A percentile compares a stretch with the other conserved stretches of the same genome.
These are phyloP conservation scores for Chrysolina americana DNA, from an alignment of 2,888 invertebrate genomes.

Conservation along the genomic window DNA sequence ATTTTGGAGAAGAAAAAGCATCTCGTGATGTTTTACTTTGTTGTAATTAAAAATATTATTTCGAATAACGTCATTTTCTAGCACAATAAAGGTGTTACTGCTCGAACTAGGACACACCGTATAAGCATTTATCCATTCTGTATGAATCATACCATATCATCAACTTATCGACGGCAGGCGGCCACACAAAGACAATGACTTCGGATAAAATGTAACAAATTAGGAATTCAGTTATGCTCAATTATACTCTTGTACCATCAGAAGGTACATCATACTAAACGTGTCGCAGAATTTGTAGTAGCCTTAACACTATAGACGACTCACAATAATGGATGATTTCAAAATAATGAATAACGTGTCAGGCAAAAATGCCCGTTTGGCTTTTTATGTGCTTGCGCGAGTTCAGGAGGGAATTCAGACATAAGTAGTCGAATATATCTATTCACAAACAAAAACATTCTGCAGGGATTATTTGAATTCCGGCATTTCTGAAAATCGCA, in stretches of 20 bases:
- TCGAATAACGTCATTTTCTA: too few relatives aligned
- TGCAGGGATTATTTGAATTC: constrained; percentile 39
- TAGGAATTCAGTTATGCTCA: not conserved
- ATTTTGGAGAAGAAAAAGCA: too few relatives aligned
- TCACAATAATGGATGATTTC: too few relatives aligned
- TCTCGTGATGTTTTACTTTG: too few relatives aligned
- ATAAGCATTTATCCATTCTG: not conserved
- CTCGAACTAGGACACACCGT: not conserved
- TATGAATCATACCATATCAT: not conserved
- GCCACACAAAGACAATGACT: constrained; percentile 15
- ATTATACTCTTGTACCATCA: not conserved
- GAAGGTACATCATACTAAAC: not conserved
- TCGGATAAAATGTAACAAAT: not conserved
- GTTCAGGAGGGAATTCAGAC: not conserved
- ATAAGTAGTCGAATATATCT: constrained; percentile 35
- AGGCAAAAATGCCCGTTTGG: not conserved
- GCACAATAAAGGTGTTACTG: too few relatives aligned
- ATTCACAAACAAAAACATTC: constrained; percentile 49
- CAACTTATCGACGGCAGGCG: not conserved
- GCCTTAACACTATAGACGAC: not conserved
- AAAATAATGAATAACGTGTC: not conserved
- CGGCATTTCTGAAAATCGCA: constrained; percentile 40
- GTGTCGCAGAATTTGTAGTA: not conserved
- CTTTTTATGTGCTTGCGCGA: constrained; percentile 1
- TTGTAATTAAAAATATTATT: too few relatives aligned